phyloP scores from a whole-genome alignment of 2,113 vertebrate genomes.

The Pipra filicauda region DNA sequence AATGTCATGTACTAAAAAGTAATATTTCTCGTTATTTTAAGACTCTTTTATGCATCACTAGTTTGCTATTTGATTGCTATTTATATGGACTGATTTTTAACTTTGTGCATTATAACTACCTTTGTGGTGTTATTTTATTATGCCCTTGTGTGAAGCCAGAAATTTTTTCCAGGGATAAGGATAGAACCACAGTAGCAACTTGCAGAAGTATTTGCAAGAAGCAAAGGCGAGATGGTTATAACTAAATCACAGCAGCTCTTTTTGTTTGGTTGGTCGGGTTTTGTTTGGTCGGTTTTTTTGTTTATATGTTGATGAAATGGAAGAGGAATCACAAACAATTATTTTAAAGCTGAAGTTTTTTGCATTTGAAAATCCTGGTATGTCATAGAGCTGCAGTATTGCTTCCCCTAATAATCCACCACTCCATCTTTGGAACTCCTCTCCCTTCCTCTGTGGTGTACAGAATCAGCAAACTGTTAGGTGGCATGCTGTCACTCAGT shows the following conservation, averaged over 20 bases:
- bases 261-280: background rate
- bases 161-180: background rate
- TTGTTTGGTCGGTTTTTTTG: background rate
- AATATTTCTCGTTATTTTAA: constrained; percentile 5
- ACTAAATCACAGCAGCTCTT: background rate
- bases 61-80: constrained; percentile 9
- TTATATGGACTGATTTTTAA: background rate
- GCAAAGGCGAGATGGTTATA: background rate
- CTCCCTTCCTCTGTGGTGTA: background rate
- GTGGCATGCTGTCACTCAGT: background rate
- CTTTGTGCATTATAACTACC: background rate
- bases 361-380: background rate
- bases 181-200: background rate
- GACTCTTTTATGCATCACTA: background rate
- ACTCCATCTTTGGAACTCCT: background rate
- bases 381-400: background rate
- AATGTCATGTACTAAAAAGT: constrained; percentile 9
- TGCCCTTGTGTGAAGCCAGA: background rate
- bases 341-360: background rate
- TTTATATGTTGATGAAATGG: background rate
- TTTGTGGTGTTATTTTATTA: background rate
- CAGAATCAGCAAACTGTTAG: background rate
- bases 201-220: background rate
- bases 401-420: background rate
- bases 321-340: background rate